Base-by-base conservation (phyloP, 2,797 vertebrate species). In the Naso thynnoides region DNA sequence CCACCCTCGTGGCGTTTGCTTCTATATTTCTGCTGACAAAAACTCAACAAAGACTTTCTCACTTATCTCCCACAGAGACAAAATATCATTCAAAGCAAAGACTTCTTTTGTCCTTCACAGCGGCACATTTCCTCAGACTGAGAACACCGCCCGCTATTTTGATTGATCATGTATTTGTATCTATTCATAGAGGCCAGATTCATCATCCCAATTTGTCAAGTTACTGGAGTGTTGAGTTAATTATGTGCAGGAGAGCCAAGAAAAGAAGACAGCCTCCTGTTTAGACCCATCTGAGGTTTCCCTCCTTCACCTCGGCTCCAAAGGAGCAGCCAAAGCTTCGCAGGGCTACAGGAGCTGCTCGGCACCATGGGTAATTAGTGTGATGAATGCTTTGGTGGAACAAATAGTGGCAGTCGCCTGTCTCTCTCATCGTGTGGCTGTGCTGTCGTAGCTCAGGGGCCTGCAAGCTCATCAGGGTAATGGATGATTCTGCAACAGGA, bases 121-220 rank as follows among this genome's bases (percentile, higher is more conserved):
- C 48, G 4, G 66, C 71, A 64, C 66, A 61, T 72, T 79, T 86
- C 81, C 81, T 82, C 64, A 69, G 59, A 73, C 81, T 63, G 63
- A 73, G 69, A 78, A 67, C 55, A 15, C 79, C 42, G 70, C 66
- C 64, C 31, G 5, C 24, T 68, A 8, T 67, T 76, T 80, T 92
- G 89, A 92, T 90, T 86, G 90, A 92, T 91, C 74, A 54, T 83
- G 69, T 86, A 86, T 92, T 92, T 90, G 86, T 83, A 68, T 87
- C 87, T 90, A 82, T 91, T 87, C 88, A 82, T 81, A 87, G 81
- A 88, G 80, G 78, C 84, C 79, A 89, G 82, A 92, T 91, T 90
- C 88, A 93, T 92, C 92, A 89, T 89, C 83, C 87, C 91, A 93
- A 91, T 92, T 91, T 93, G 91, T 92, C 91, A 91, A 87, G 77